Evolutionary conservation across 2,888 invertebrate genomes (phyloP), one percentile per base, ranked within the genome.

Genomic region (Neoascia interrupta): DNA sequence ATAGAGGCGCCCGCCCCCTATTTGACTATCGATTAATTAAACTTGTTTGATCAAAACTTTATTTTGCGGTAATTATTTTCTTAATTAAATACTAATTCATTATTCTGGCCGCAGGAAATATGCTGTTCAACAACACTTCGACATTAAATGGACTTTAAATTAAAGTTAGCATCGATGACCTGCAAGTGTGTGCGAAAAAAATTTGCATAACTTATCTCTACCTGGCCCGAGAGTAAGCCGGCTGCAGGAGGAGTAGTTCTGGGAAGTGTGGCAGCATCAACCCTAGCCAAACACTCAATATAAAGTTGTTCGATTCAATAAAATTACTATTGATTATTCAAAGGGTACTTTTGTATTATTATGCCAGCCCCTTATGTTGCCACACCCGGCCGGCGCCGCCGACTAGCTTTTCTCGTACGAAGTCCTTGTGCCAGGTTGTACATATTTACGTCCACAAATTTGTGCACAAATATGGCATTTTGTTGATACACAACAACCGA

Each of bases 261-360:
- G 10, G 13, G 10, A 16, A 21, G 15, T 36, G 16, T 16, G 36
- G 23, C 1, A 28, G 26, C 34, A 23, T 18, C 51, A 61, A 41
- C 31, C 36, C 51, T 43, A 16, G 21, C 31, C 39, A 58, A 31
- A 45, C 28, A 58, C 53, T 64, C 64, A 43, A 51, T 64, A 49
- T 66, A 51, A 68, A 79, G 79, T 79, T 73, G 66, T 73, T 79
- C 66, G 39, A 79, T 79, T 79, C 79, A 79, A 79, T 79, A 79
- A 79, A 79, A 79, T 79, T 73, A 79, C 79, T 72, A 70, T 76
- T 79, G 79, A 79, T 79, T 79, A 79, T 79, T 79, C 73, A 79
- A 79, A 79, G 73, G 79, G 56, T 73, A 54, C 66, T 79, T 72
- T 64, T 60, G 73, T 34, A 39, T 79, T 79, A 72, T 79, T 66